A percentile compares a stretch with the other conserved stretches of the same genome.
These are phyloP conservation scores for Myodes glareolus DNA, from an alignment of 2,113 vertebrate genomes.

Conservation along the genomic window DNA sequence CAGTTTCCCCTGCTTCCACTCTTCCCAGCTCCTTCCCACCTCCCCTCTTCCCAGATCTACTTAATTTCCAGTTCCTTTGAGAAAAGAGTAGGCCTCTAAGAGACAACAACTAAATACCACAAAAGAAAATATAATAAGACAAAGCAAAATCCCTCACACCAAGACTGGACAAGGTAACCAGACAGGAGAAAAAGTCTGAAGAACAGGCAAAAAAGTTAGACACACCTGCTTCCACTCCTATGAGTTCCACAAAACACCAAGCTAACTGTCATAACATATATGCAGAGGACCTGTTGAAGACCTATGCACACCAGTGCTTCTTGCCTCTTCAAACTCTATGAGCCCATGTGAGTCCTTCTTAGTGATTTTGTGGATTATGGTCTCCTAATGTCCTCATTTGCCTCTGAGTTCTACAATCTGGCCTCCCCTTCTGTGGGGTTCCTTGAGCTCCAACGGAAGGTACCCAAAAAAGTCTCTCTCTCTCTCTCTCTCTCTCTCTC, in stretches of 20 bases:
- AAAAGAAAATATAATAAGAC: background rate
- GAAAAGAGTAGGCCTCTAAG: background rate
- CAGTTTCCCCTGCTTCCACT: background rate
- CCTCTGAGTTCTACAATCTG: background rate
- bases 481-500: too few relatives aligned
- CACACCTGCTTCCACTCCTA: background rate
- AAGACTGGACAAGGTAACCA: background rate
- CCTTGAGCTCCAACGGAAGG: background rate
- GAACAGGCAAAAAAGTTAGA: background rate
- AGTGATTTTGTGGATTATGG: background rate
- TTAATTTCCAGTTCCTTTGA: background rate
- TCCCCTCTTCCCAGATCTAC: background rate
- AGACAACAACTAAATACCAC: background rate
- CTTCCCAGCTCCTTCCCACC: background rate
- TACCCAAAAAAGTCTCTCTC: background rate
- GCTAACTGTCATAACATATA: background rate
- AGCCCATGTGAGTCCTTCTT: background rate
- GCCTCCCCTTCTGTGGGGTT: background rate
- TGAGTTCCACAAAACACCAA: background rate
- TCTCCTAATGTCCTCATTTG: background rate
- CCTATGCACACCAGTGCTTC: background rate
- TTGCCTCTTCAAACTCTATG: background rate
- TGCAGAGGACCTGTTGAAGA: background rate
- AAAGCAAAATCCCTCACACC: background rate
- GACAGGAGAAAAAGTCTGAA: background rate